phyloP scores from a whole-genome alignment of 2,113 vertebrate species.

The Haemorhous mexicanus region DNA sequence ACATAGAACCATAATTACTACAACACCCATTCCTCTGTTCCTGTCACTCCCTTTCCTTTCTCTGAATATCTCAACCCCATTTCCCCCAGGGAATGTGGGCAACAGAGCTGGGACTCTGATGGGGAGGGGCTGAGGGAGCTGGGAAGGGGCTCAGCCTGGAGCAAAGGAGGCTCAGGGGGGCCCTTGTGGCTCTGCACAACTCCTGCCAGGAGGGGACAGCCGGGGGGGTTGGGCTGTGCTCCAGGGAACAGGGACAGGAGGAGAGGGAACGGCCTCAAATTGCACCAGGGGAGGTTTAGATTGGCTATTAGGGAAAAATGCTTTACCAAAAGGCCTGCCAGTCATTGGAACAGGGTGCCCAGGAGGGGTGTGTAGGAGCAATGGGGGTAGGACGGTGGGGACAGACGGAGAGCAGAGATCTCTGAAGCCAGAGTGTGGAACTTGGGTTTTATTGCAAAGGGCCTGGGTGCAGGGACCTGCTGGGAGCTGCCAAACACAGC shows the following conservation, averaged over 20 bases:
- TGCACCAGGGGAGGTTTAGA: rapidly evolving
- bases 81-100: neutral
- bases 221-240: neutral
- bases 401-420: no score
- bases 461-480: no score
- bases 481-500: no score
- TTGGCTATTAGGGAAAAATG: neutral
- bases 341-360: neutral
- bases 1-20: neutral
- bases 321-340: neutral
- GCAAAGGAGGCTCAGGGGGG: neutral
- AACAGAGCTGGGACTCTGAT: neutral
- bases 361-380: neutral
- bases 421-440: no score
- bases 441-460: no score
- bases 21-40: neutral
- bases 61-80: neutral
- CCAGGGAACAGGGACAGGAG: neutral
- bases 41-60: neutral
- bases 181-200: neutral
- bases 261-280: rapidly evolving
- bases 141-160: neutral
- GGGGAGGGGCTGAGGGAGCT: neutral
- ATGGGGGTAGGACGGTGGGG: no score
- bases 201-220: neutral